Evolutionary conservation across 2,888 invertebrate genomes (phyloP).

Genomic region (Stenichneumon culpator): DNA sequence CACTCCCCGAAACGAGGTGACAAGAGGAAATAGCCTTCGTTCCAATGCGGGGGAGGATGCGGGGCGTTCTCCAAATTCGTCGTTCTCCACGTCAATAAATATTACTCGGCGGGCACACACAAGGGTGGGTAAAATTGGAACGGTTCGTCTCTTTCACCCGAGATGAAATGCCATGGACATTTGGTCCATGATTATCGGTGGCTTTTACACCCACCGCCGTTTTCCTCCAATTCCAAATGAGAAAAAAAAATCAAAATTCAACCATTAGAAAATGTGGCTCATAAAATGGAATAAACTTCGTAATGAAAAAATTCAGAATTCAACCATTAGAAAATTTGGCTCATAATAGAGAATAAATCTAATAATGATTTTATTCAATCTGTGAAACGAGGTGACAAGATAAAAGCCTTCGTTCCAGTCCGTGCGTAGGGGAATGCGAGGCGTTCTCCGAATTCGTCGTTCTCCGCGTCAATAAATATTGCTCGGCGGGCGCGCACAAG

Average conservation of each 20-base stretch:
- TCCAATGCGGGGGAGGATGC: background rate
- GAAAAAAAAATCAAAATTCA: too few relatives aligned
- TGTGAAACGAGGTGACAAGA: slow-evolving; percentile 35
- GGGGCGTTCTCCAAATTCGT: background rate
- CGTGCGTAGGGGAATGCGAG: background rate
- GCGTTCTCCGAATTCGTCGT: background rate
- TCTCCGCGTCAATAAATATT: slow-evolving; percentile 21
- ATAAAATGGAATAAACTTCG: too few relatives aligned
- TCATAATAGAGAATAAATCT: too few relatives aligned
- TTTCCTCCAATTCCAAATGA: too few relatives aligned
- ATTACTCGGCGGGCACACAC: slow-evolving; percentile 3
- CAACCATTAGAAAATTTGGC: too few relatives aligned
- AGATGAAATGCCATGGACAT: too few relatives aligned
- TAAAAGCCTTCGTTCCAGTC: slow-evolving; percentile 2
- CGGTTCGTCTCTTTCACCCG: background rate
- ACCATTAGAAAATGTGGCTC: too few relatives aligned
- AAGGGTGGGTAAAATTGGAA: slow-evolving; percentile 41
- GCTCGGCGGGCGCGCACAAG: background rate
- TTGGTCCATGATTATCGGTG: too few relatives aligned
- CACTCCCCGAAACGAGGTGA: slow-evolving; percentile 34
- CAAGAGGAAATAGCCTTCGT: slow-evolving; percentile 8
- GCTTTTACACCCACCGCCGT: background rate
- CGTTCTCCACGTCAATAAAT: slow-evolving; percentile 16
- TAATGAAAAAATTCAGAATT: too few relatives aligned
- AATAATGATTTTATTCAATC: slow-evolving; percentile 2